Base-by-base conservation (phyloP, 1,140 invertebrate species). In the Drosophila leontia region DNA sequence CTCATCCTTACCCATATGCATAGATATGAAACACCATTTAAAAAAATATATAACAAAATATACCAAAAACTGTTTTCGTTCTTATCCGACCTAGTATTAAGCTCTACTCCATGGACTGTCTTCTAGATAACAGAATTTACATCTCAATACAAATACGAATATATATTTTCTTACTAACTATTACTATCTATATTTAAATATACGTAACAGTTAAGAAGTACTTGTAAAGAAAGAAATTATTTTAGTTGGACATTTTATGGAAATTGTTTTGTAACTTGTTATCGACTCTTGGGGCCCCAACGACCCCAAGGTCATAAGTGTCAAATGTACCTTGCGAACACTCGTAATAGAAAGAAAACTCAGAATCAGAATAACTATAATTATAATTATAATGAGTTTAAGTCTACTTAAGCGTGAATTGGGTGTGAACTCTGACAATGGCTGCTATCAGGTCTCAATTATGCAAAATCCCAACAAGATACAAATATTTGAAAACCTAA, bases 61-160 rank as follows among this genome's bases (percentile, higher is more conserved):
- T 15, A 59, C 44, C 8, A 11, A 11, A 9, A 19, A 37, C 13
- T 7, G 2, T 48, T 39, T 35, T 37, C 45, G 35, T 53, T 48
- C 35, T 37, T 67, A 34, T 62, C 57, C 29, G 32, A 78, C 7
- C 19, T 87, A 87, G 58, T 45, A 58, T 29, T 87, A 87, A 87
- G 77, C 80, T 87, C 77, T 88, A 83, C 84, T 87, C 76, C 72
- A 87, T 88, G 84, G 83, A 87, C 83, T 87, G 83, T 87, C 83
- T 87, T 78, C 84, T 88, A 87, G 83, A 87, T 87, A 87, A 80
- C 77, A 84, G 84, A 87, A 87, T 87, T 87, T 87, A 87, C 75
- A 82, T 75, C 55, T 65, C 50, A 65, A 67, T 44, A 78, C 42
- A 53, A 44, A 63, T 58, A 74, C 48, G 29, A 17, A 56, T 45